These are phyloP conservation scores for Hydropsyche betteni DNA, from an alignment of 2,888 invertebrate genomes.

Conservation along the genomic window DNA sequence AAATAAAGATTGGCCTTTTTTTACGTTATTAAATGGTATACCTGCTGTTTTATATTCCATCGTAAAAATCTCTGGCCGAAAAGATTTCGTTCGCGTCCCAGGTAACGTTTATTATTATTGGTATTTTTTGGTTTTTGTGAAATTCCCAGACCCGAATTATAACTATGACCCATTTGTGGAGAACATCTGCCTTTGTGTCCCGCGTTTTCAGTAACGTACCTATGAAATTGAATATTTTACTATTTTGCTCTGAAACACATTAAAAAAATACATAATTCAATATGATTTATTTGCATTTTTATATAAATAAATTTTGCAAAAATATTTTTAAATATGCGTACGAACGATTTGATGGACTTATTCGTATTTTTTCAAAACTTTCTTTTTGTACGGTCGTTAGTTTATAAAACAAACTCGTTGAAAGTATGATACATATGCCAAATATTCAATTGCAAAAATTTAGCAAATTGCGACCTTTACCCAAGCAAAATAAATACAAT, in stretches of 20 bases:
- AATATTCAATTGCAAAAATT: no score
- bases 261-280: background rate
- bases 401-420: no score
- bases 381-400: no score
- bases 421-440: no score
- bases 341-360: no score
- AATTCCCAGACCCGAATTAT: background rate
- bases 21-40: constrained; percentile 15
- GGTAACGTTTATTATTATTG: constrained; percentile 1
- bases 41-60: background rate
- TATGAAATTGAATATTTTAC: no score
- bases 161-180: constrained; percentile 8
- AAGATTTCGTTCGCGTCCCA: background rate
- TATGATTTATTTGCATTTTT: no score
- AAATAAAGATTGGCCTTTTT: background rate
- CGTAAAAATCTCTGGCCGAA: background rate
- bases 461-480: no score
- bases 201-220: background rate
- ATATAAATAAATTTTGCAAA: no score
- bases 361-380: background rate
- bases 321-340: no score
- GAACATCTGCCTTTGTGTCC: background rate
- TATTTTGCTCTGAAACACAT: background rate
- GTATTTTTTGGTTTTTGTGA: background rate
- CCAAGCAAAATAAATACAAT: no score